phyloP scores from a whole-genome alignment of 2,797 vertebrate species.

The Heterohyrax brucei region DNA sequence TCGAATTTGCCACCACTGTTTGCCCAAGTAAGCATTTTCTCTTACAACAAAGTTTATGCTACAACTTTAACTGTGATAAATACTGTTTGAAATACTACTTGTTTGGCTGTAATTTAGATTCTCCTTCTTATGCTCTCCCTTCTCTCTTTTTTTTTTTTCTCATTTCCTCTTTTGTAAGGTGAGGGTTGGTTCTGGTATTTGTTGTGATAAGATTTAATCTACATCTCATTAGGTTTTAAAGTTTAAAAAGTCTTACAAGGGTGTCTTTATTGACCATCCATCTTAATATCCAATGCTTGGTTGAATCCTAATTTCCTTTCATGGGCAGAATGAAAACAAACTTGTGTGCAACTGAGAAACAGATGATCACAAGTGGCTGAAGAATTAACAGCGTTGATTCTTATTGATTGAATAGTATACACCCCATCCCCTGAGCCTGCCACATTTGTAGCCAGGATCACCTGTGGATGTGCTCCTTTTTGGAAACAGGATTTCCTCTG shows the following conservation, averaged over 20 bases:
- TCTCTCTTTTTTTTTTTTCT: no score
- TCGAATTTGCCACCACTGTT: background rate
- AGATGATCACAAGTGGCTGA: background rate
- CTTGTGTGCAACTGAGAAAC: constrained; percentile 11
- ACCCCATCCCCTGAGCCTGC: no score
- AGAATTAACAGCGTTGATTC: constrained; percentile 1
- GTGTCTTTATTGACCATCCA: constrained; percentile 43
- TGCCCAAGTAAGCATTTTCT: background rate
- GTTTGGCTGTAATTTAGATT: background rate
- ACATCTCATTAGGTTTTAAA: constrained; percentile 55
- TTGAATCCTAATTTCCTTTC: constrained; percentile 1
- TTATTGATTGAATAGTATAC: no score
- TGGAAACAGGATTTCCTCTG: no score
- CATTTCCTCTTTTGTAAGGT: background rate
- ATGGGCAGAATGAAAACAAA: constrained; percentile 14
- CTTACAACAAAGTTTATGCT: background rate
- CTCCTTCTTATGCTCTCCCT: background rate
- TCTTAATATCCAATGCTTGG: background rate
- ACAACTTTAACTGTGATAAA: background rate
- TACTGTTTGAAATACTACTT: constrained; percentile 7
- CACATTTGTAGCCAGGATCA: no score
- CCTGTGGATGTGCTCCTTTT: no score
- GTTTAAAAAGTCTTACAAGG: constrained; percentile 44
- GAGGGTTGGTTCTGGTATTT: constrained; percentile 12
- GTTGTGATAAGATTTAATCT: constrained; percentile 40